phyloP scores from a whole-genome alignment of 1,140 invertebrate species.

The Zaprionus inermis region DNA sequence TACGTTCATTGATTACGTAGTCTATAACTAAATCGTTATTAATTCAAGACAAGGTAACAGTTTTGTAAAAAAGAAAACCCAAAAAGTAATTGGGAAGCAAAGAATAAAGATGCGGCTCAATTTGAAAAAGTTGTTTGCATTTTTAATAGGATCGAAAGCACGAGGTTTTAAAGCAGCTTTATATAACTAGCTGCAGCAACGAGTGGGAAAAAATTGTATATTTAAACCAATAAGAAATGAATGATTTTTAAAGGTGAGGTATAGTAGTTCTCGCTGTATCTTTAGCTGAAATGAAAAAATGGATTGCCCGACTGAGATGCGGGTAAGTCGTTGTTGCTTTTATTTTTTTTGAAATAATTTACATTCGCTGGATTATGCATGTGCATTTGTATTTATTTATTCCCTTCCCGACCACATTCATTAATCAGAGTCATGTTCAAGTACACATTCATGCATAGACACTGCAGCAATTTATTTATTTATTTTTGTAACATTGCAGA shows the following conservation, averaged over 20 bases:
- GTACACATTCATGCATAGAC: conserved; percentile 42
- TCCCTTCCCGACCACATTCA: background rate
- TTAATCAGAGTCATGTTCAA: background rate
- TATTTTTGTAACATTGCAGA: conserved; percentile 55
- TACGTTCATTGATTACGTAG: conserved; percentile 14
- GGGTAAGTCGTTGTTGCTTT: too few relatives aligned
- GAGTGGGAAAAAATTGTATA: too few relatives aligned
- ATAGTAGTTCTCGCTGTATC: background rate
- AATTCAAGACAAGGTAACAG: conserved; percentile 12
- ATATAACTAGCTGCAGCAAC: too few relatives aligned
- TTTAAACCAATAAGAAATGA: too few relatives aligned
- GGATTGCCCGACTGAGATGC: background rate
- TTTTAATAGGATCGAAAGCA: background rate
- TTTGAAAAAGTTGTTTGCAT: background rate
- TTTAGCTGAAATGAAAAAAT: background rate
- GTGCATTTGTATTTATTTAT: background rate
- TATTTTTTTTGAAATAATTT: too few relatives aligned
- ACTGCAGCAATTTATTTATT: conserved; percentile 39
- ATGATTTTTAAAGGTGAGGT: too few relatives aligned
- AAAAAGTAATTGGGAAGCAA: background rate
- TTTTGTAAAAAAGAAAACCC: conserved; percentile 15
- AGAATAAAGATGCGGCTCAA: conserved; percentile 23
- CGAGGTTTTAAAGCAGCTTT: too few relatives aligned
- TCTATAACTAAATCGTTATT: conserved; percentile 23
- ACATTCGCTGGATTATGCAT: too few relatives aligned